Evolutionary conservation across 1,140 invertebrate genomes (phyloP).

Genomic region (Acromyrmex heyeri): DNA sequence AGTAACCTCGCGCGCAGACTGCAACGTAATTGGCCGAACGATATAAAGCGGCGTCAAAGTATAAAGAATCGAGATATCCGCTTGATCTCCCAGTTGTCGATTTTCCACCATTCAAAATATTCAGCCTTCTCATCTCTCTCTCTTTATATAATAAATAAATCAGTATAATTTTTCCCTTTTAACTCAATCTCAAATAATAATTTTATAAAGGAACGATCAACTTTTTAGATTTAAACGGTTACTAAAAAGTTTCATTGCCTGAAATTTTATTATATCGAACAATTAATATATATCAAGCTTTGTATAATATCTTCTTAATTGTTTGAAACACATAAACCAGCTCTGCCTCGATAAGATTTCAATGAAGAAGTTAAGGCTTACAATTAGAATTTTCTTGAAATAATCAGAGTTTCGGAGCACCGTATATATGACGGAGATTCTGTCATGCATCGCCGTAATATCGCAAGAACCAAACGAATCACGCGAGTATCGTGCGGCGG

Average conservation of each 20-base stretch:
- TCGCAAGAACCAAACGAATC: conserved; percentile 57
- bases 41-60: conserved; percentile 35
- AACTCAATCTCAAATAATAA: neutral
- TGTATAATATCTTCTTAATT: neutral
- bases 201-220: neutral
- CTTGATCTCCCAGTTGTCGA: conserved; percentile 30
- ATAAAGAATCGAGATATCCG: conserved; percentile 25
- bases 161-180: neutral
- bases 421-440: neutral
- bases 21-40: conserved; percentile 35
- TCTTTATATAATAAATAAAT: conserved; percentile 17
- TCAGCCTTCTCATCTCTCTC: neutral
- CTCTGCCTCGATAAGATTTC: neutral
- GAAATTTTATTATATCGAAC: neutral
- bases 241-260: neutral
- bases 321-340: neutral
- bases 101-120: conserved; percentile 23
- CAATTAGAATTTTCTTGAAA: neutral
- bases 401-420: conserved; percentile 23
- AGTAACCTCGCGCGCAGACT: conserved; percentile 11
- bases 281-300: neutral
- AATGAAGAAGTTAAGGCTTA: neutral
- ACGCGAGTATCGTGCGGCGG: conserved; percentile 67
- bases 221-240: neutral
- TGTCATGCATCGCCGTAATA: conserved; percentile 59